Conservation (phyloP, 1,140 invertebrate species). For the Latrodectus geometricus region DNA sequence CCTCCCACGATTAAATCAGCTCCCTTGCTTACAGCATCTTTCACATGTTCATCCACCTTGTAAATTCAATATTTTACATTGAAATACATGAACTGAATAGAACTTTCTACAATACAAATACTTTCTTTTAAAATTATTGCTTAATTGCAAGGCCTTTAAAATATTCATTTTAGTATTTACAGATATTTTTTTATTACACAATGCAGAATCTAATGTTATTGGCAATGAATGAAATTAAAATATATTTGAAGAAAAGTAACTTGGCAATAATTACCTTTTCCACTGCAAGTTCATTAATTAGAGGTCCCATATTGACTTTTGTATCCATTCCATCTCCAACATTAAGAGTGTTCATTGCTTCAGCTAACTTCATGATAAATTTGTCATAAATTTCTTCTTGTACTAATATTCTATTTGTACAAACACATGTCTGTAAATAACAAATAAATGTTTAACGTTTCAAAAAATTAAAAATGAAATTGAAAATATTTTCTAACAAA, state of each 20-base stretch:
- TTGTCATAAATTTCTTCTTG: constrained; percentile 86
- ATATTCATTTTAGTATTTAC: too few species aligned
- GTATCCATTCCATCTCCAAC: constrained; percentile 84
- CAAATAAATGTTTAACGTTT: not conserved
- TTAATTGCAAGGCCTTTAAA: too few species aligned
- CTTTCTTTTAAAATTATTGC: too few species aligned
- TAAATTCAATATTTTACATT: too few species aligned
- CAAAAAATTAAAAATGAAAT: not conserved
- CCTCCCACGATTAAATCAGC: constrained; percentile 88
- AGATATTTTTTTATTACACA: too few species aligned
- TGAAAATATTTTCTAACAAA: not conserved
- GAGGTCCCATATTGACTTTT: constrained; percentile 85
- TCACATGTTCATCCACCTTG: constrained; percentile 66
- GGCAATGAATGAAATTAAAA: too few species aligned
- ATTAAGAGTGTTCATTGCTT: constrained; percentile 79
- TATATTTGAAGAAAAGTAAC: too few species aligned
- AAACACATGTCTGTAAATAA: constrained; percentile 88
- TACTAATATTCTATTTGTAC: constrained; percentile 92
- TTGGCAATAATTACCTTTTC: constrained; percentile 75
- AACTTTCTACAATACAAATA: too few species aligned
- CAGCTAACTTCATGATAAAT: constrained; percentile 82
- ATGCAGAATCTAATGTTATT: too few species aligned
- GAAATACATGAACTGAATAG: too few species aligned
- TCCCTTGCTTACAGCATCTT: constrained; percentile 76
- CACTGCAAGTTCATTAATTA: constrained; percentile 90